phyloP scores from a whole-genome alignment of 2,113 vertebrate species.

The Crocuta crocuta region DNA sequence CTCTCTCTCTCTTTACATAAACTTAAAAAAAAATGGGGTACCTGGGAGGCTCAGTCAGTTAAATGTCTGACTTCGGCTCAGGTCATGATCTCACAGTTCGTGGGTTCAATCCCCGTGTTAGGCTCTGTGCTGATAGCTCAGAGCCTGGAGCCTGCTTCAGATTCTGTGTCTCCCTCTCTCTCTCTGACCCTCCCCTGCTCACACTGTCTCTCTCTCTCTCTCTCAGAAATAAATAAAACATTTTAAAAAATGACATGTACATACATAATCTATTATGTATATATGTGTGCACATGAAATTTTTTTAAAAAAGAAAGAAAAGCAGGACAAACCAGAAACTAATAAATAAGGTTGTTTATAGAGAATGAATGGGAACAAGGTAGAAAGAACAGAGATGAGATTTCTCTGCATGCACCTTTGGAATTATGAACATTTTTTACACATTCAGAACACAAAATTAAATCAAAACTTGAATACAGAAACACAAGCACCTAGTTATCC shows the following conservation, averaged over 20 bases:
- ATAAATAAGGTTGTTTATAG: neutral
- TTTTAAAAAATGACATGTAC: neutral
- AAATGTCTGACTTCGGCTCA: too few species aligned
- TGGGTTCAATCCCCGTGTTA: too few species aligned
- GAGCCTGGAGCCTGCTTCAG: too few species aligned
- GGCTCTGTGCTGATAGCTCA: too few species aligned
- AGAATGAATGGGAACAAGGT: neutral
- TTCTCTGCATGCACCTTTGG: neutral
- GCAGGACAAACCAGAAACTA: neutral
- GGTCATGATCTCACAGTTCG: too few species aligned
- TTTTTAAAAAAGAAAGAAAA: neutral
- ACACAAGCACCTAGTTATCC: neutral
- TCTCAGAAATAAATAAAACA: too few species aligned
- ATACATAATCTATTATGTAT: neutral
- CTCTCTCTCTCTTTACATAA: too few species aligned
- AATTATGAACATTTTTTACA: neutral
- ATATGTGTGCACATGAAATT: neutral
- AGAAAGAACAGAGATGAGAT: neutral
- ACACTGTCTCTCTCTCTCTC: too few species aligned
- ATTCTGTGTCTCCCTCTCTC: too few species aligned
- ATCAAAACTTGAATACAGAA: slow-evolving; percentile 23
- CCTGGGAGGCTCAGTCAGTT: too few species aligned
- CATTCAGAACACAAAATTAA: slow-evolving; percentile 25
- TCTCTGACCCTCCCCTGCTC: too few species aligned
- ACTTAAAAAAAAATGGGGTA: too few species aligned